Evolutionary conservation across 2,113 vertebrate genomes (phyloP), one percentile per base, ranked within the genome.

Genomic region (Notothenia coriiceps): DNA sequence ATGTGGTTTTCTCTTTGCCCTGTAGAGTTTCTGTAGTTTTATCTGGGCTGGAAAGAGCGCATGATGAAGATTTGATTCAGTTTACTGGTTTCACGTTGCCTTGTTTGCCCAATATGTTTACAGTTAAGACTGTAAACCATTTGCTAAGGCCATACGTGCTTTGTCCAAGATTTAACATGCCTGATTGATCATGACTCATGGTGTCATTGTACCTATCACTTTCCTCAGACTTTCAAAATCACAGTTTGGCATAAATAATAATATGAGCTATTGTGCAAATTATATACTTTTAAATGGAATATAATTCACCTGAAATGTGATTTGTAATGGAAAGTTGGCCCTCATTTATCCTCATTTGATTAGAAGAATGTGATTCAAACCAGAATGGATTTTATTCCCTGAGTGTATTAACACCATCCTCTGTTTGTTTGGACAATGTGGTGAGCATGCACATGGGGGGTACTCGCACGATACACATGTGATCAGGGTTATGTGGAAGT

Each of bases 261-360:
- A 57, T 49, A 15, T 20, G 13, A 74, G 52, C n/a, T 70, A 47
- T 82, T 70, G n/a, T n/a, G 15, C 4, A 10, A 50, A 40, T 40
- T 7, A 40, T 57, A 35, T 63, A 29, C 51, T 83, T 70, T 51
- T 52, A 29, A 73, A 85, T 87, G 47, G 56, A 84, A 80, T 84
- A 63, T 60, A 47, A 44, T 86, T 86, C 72, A 85, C 72, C 73
- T 86, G 66, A 88, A 83, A 77, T 82, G 71, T 81, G 57, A 73
- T 84, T 85, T 89, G 83, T 80, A 91, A 86, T 88, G 85, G 81
- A 92, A 93, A 89, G 80, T 91, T 89, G 80, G 79, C 65, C 14
- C 11, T 80, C 6, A 60, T 76, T 79, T 75, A 66, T 56, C 44
- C 61, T 79, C 69, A 73, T 87, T 92, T 85, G 80, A 86, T 88